These are phyloP conservation scores for Flexamia atlantica DNA, from an alignment of 2,888 invertebrate species.

Conservation along the genomic window DNA sequence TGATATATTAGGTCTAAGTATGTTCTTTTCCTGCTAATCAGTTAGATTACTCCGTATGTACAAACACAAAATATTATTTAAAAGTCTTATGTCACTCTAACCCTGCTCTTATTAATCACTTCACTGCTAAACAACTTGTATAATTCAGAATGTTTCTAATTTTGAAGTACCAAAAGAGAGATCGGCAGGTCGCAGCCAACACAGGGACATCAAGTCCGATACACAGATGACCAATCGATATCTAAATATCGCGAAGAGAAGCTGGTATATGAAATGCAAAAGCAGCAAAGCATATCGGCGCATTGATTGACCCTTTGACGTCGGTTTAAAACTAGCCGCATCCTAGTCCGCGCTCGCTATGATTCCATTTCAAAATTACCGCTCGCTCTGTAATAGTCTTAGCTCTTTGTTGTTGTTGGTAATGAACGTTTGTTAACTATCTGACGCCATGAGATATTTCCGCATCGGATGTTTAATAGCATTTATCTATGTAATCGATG, in stretches of 20 bases:
- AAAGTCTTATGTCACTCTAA: too few species aligned
- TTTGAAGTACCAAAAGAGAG: too few species aligned
- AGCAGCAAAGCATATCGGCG: conserved; percentile 41
- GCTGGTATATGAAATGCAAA: conserved; percentile 48
- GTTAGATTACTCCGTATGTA: too few species aligned
- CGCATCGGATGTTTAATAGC: background rate
- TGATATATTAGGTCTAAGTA: too few species aligned
- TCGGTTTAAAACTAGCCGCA: conserved; percentile 40
- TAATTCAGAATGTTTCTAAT: too few species aligned
- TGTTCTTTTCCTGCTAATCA: too few species aligned
- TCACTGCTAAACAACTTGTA: too few species aligned
- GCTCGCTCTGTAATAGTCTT: conserved; percentile 28
- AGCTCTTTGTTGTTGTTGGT: conserved; percentile 30
- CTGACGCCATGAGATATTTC: background rate
- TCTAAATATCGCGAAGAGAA: conserved; percentile 41
- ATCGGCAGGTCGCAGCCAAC: background rate
- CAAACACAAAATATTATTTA: too few species aligned
- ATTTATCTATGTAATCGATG: too few species aligned
- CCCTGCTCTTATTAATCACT: too few species aligned
- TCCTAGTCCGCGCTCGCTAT: conserved; percentile 1
- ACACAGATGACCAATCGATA: conserved; percentile 35
- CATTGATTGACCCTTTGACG: conserved; percentile 34
- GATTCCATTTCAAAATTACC: conserved; percentile 46
- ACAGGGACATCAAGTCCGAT: background rate
- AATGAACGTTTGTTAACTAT: conserved; percentile 30